Evolutionary conservation across 2,113 vertebrate species (phyloP).

Genomic region (Camelus dromedarius): DNA sequence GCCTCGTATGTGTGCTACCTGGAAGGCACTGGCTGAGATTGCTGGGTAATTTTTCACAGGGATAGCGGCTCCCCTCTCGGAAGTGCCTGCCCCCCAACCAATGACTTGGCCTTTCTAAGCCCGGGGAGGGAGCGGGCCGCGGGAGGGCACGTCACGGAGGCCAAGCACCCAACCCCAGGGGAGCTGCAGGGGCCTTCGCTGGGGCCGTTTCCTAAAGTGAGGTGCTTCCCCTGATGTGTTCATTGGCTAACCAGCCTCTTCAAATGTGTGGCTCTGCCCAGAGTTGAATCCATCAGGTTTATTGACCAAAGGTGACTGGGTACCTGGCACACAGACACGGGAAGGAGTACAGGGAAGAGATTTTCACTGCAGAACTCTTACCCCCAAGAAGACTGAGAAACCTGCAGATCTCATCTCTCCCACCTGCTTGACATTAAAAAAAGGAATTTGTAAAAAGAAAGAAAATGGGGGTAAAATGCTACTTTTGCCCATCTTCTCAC

Average conservation of each 20-base stretch:
- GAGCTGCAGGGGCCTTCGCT: accelerated
- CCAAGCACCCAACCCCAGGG: background rate
- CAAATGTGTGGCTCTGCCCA: background rate
- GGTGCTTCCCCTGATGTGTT: background rate
- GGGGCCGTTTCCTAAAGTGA: background rate
- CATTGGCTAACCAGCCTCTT: background rate
- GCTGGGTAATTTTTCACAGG: background rate
- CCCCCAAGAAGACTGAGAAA: background rate
- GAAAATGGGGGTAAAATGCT: background rate
- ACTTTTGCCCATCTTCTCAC: background rate
- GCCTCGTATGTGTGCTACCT: background rate
- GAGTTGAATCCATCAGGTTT: background rate
- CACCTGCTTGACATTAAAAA: background rate
- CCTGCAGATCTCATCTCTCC: background rate
- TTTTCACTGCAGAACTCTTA: background rate
- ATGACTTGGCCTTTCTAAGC: background rate
- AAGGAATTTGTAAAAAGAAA: background rate
- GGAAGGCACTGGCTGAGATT: background rate
- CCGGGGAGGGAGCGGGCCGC: too few species aligned
- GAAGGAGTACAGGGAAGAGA: background rate
- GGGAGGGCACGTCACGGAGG: accelerated
- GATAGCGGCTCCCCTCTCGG: background rate
- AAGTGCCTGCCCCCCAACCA: background rate
- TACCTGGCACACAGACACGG: background rate
- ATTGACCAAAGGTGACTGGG: background rate